These are phyloP conservation scores for Zaprionus obscuricornis DNA, from an alignment of 2,888 invertebrate genomes.

Conservation along the genomic window DNA sequence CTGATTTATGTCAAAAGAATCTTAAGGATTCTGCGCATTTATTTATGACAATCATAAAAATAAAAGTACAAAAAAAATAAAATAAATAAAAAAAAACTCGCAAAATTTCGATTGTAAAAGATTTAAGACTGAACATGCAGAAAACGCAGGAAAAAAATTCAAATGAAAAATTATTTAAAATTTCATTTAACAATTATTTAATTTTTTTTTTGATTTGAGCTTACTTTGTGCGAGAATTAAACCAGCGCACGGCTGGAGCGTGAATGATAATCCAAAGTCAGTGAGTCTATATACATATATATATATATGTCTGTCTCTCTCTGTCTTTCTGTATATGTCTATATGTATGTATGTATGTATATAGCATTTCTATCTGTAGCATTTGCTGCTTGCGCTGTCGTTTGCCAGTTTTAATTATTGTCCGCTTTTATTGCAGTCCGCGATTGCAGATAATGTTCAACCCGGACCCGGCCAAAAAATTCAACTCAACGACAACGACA, in stretches of 20 bases:
- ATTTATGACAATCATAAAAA: too few relatives aligned
- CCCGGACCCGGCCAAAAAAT: not conserved
- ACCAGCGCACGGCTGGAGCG: too few relatives aligned
- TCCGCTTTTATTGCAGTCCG: slow-evolving; percentile 70
- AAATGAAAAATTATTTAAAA: too few relatives aligned
- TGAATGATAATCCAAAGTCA: too few relatives aligned
- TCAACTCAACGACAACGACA: too few relatives aligned
- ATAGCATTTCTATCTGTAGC: slow-evolving; percentile 18
- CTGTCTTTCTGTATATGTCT: slow-evolving; percentile 4
- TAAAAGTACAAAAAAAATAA: not conserved
- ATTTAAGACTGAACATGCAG: too few relatives aligned
- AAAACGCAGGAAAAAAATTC: too few relatives aligned
- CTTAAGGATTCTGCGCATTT: not conserved
- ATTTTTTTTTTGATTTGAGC: too few relatives aligned
- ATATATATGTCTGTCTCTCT: too few relatives aligned
- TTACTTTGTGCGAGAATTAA: too few relatives aligned
- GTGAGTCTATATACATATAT: too few relatives aligned
- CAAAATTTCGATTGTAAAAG: slow-evolving; percentile 3
- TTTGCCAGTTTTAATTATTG: slow-evolving; percentile 72
- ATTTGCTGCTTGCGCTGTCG: slow-evolving; percentile 8
- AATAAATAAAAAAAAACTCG: not conserved
- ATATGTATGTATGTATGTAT: not conserved
- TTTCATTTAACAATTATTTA: not conserved
- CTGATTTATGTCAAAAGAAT: slow-evolving; percentile 15
- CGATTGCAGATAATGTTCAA: slow-evolving; percentile 57